A percentile compares a stretch with the other conserved stretches of the same genome.
phyloP scores from a whole-genome alignment of 2,797 vertebrate species.

The Tenualosa thibaudeaui region DNA sequence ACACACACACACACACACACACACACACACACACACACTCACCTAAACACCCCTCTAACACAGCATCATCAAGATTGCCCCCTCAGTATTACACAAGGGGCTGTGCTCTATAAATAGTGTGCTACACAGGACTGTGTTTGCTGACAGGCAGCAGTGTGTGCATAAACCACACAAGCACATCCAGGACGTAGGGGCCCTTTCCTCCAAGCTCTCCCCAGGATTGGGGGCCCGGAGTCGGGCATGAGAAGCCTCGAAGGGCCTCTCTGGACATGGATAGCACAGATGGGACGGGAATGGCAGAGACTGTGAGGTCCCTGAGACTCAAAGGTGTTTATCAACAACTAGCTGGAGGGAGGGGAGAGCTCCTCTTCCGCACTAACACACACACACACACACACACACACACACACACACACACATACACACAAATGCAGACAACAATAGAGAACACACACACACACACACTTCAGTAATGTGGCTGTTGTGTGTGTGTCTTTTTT shows the following conservation, averaged over 20 bases:
- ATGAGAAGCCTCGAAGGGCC: background rate
- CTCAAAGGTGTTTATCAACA: no score
- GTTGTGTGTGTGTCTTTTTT: no score
- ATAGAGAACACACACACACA: background rate
- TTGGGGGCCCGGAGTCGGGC: background rate
- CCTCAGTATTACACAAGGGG: background rate
- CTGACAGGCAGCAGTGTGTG: background rate
- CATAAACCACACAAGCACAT: background rate
- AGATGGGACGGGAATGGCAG: background rate
- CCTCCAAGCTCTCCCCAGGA: background rate
- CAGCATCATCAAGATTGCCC: background rate
- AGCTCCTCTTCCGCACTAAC: background rate
- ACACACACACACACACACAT: no score
- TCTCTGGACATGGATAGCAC: background rate
- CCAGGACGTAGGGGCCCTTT: background rate
- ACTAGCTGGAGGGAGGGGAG: background rate
- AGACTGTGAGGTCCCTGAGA: background rate
- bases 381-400: background rate
- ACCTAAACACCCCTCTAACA: slow-evolving; percentile 3
- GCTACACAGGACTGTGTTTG: background rate
- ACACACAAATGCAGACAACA: no score
- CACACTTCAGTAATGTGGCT: background rate
- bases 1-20: slow-evolving; percentile 19
- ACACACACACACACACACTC: slow-evolving; percentile 26
- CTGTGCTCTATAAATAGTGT: background rate